Evolutionary conservation across 2,797 vertebrate species (phyloP).

Genomic region (Myripristis murdjan): DNA sequence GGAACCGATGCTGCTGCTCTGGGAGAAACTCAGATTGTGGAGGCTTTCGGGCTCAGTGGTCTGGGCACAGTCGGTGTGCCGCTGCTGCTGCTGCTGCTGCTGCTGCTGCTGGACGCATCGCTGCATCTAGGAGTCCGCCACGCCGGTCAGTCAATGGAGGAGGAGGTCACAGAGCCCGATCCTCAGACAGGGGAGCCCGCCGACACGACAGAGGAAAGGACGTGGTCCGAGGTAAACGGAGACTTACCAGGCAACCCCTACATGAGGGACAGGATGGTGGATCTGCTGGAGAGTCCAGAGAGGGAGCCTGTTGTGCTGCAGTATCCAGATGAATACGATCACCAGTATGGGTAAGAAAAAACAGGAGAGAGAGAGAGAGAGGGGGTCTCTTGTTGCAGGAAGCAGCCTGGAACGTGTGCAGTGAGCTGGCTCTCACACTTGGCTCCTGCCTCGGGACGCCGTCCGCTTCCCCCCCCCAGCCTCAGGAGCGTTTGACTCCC

Average conservation of each 20-base stretch:
- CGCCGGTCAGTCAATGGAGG: conserved; percentile 76
- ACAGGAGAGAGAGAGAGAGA: conserved; percentile 29
- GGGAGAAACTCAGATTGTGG: conserved; percentile 73
- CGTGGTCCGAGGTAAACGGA: conserved; percentile 73
- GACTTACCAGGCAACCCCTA: conserved; percentile 74
- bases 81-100: conserved; percentile 45
- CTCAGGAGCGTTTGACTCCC: conserved; percentile 26
- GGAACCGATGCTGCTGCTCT: conserved; percentile 80
- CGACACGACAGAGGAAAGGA: conserved; percentile 24
- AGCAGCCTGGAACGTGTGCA: conserved; percentile 18
- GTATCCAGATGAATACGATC: conserved; percentile 69
- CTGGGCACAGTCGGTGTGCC: conserved; percentile 64
- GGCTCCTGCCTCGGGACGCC: conserved; percentile 50
- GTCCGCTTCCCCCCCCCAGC: conserved; percentile 17
- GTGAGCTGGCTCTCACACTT: background rate
- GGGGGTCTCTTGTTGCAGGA: conserved; percentile 56
- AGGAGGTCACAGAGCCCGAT: conserved; percentile 81
- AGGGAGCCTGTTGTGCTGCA: conserved; percentile 75
- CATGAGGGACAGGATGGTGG: conserved; percentile 59
- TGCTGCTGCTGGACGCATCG: conserved; percentile 52
- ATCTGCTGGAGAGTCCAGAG: conserved; percentile 62
- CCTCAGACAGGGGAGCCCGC: conserved; percentile 61
- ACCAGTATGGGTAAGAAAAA: conserved; percentile 79
- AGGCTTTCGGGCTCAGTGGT: conserved; percentile 74
- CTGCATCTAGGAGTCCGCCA: conserved; percentile 58